Conservation (phyloP, 2,888 invertebrate species). For the Cryptus viduatorius region DNA sequence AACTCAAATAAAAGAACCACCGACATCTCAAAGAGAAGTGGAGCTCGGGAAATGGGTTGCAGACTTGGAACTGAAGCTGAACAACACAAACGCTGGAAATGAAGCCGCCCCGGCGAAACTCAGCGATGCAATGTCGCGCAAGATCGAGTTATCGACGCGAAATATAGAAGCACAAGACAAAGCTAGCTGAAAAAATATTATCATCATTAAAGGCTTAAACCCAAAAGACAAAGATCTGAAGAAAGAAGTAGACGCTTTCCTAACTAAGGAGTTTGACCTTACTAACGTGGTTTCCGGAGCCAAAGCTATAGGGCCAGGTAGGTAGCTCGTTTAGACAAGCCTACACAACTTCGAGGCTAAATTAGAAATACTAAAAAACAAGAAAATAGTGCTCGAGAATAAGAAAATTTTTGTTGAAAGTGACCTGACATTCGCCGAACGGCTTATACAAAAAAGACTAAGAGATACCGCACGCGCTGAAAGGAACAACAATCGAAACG, state of each 20-base stretch:
- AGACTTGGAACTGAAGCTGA: neutral
- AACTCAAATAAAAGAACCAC: neutral
- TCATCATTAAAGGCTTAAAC: neutral
- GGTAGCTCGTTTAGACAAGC: neutral
- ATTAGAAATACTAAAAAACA: conserved; percentile 4
- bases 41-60: neutral
- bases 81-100: neutral
- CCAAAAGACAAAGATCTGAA: neutral
- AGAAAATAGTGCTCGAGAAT: neutral
- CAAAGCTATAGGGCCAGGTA: neutral
- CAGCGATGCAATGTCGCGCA: neutral
- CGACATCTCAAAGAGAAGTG: neutral
- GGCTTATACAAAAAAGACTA: neutral
- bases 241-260: conserved; percentile 8
- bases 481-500: neutral
- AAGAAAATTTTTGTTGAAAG: neutral
- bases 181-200: conserved; percentile 1
- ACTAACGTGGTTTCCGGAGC: neutral
- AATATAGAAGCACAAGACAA: conserved; percentile 17
- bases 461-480: neutral
- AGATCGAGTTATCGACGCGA: neutral
- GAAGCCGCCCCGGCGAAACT: neutral
- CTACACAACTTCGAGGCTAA: neutral
- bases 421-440: neutral
- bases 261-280: neutral